phyloP scores from a whole-genome alignment of 2,888 invertebrate genomes.

The Xestia sexstrigata region DNA sequence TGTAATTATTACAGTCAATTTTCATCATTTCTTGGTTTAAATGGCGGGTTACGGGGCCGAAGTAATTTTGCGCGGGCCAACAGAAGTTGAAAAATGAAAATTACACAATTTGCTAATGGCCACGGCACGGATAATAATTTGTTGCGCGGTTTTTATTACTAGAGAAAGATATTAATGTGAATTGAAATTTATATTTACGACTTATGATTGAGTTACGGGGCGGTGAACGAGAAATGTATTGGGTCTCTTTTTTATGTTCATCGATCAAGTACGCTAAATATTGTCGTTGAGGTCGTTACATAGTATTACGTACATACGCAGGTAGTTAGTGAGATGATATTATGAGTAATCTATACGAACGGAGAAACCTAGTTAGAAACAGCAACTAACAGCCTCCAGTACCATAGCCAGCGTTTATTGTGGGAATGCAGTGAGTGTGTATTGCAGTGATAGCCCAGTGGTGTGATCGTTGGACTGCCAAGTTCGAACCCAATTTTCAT shows the following conservation, averaged over 20 bases:
- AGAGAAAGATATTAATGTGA: slow-evolving; percentile 79
- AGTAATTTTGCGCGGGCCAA: slow-evolving; percentile 86
- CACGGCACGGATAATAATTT: slow-evolving; percentile 83
- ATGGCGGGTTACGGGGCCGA: slow-evolving; percentile 84
- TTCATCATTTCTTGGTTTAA: slow-evolving; percentile 84
- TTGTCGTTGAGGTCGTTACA: neutral
- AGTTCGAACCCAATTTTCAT: no score
- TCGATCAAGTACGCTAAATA: slow-evolving; percentile 23
- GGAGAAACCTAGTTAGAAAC: neutral
- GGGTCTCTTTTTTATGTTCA: slow-evolving; percentile 36
- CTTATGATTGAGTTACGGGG: slow-evolving; percentile 63
- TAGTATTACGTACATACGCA: neutral
- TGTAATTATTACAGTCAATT: slow-evolving; percentile 83
- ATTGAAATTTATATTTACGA: slow-evolving; percentile 74
- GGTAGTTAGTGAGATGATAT: neutral
- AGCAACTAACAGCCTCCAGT: neutral
- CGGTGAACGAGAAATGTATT: slow-evolving; percentile 25
- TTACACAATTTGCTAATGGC: slow-evolving; percentile 89
- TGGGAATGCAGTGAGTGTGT: neutral
- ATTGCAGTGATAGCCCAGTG: no score
- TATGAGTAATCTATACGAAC: neutral
- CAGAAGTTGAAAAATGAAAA: slow-evolving; percentile 88
- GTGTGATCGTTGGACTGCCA: no score
- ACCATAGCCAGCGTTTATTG: neutral
- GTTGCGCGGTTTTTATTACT: slow-evolving; percentile 82